Conservation (phyloP, 2,113 vertebrate species). For the Aphyosemion australe region DNA sequence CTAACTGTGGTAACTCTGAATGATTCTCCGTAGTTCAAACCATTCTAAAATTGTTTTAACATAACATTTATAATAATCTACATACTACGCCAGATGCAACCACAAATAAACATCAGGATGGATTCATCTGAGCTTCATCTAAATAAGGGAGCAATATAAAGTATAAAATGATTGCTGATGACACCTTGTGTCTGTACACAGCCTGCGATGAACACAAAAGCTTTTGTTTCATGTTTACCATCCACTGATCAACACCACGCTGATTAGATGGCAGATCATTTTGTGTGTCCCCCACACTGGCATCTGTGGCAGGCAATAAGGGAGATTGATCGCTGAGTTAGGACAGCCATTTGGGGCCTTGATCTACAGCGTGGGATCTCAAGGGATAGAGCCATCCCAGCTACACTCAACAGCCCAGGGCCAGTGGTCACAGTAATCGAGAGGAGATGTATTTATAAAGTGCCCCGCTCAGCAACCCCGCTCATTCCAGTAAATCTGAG, state of each 20-base stretch:
- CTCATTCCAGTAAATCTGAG: slow-evolving; percentile 79
- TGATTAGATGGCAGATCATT: slow-evolving; percentile 70
- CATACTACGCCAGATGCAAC: no score
- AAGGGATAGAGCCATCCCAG: slow-evolving; percentile 75
- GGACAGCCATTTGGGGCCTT: slow-evolving; percentile 68
- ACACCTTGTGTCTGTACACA: slow-evolving; percentile 11
- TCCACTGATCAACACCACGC: slow-evolving; percentile 47
- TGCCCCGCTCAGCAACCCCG: slow-evolving; percentile 72
- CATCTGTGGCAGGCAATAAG: slow-evolving; percentile 69
- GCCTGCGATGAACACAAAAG: slow-evolving; percentile 23
- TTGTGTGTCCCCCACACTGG: slow-evolving; percentile 50
- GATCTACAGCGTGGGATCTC: slow-evolving; percentile 72
- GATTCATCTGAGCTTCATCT: slow-evolving; percentile 6
- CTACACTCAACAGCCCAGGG: slow-evolving; percentile 54
- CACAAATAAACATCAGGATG: neutral
- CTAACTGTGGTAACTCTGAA: no score
- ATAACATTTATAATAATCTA: no score
- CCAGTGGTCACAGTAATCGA: slow-evolving; percentile 72
- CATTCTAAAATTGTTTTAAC: neutral
- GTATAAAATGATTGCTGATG: slow-evolving; percentile 15
- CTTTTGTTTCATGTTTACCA: slow-evolving; percentile 61
- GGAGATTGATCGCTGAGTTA: slow-evolving; percentile 76
- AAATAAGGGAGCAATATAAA: neutral
- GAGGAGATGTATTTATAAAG: slow-evolving; percentile 82
- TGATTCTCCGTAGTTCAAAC: neutral